phyloP scores from a whole-genome alignment of 2,888 invertebrate species.

The Microctonus hyperodae region DNA sequence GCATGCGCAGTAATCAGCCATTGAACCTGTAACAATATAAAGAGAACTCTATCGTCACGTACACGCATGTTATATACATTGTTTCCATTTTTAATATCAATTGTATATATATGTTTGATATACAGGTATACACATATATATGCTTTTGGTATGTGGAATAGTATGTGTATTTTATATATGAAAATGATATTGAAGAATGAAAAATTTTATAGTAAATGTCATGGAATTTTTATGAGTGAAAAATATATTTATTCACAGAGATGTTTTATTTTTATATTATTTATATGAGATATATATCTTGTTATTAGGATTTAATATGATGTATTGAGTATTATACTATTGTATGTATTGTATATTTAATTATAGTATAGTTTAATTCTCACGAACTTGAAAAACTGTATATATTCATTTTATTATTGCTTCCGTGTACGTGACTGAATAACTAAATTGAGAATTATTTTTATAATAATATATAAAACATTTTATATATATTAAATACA shows the following conservation, averaged over 20 bases:
- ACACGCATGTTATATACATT: neutral
- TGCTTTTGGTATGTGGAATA: neutral
- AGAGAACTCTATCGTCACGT: neutral
- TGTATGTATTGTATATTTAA: neutral
- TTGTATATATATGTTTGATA: neutral
- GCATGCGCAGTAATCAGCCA: conserved; percentile 48
- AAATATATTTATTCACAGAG: no score
- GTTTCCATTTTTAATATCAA: neutral
- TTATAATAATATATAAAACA: neutral
- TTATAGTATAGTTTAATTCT: neutral
- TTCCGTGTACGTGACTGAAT: conserved; percentile 17
- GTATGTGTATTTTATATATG: neutral
- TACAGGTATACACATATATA: neutral
- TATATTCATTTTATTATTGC: neutral
- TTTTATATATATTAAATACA: neutral
- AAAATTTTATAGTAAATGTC: no score
- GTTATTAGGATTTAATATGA: no score
- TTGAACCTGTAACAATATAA: conserved; percentile 47
- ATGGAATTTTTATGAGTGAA: no score
- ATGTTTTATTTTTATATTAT: neutral
- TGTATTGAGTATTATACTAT: no score
- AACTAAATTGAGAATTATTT: neutral
- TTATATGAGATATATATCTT: neutral
- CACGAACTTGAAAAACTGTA: conserved; percentile 6
- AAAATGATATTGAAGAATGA: neutral